A percentile compares a stretch with the other conserved stretches of the same genome.
These are phyloP conservation scores for Volucella inanis DNA, from an alignment of 2,888 invertebrate genomes.

Conservation along the genomic window DNA sequence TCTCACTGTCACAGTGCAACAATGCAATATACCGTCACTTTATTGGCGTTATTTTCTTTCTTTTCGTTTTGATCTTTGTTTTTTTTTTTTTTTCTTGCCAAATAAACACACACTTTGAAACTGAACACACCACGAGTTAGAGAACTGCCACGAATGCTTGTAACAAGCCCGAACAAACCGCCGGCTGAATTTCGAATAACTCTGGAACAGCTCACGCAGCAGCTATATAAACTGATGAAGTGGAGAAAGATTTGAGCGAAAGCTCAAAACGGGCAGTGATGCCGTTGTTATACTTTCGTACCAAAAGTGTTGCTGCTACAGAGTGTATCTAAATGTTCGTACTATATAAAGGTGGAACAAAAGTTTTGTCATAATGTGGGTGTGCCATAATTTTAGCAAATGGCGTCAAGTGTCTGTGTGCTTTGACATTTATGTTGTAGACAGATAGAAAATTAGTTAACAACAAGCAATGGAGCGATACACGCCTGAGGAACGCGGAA, in stretches of 20 bases:
- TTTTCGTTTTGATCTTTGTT: constrained; percentile 2
- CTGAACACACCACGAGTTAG: constrained; percentile 46
- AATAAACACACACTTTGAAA: constrained; percentile 51
- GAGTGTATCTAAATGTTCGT: too few relatives aligned
- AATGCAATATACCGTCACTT: constrained; percentile 21
- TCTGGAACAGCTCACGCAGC: constrained; percentile 40
- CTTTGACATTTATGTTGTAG: too few relatives aligned
- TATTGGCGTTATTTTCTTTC: background rate
- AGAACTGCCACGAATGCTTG: constrained; percentile 26
- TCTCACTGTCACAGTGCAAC: constrained; percentile 28
- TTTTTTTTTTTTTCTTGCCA: constrained; percentile 22
- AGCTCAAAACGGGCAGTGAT: constrained; percentile 29
- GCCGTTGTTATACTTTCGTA: too few relatives aligned
- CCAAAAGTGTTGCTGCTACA: too few relatives aligned
- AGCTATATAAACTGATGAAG: constrained; percentile 58
- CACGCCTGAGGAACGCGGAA: too few relatives aligned
- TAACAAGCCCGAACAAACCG: constrained; percentile 70
- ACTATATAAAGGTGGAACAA: too few relatives aligned
- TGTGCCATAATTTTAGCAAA: too few relatives aligned
- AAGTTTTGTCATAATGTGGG: too few relatives aligned
- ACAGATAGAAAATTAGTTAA: too few relatives aligned
- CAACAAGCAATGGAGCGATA: too few relatives aligned
- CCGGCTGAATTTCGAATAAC: constrained; percentile 76
- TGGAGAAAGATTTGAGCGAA: constrained; percentile 16
- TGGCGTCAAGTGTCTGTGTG: too few relatives aligned